Conservation (phyloP, 2,113 vertebrate genomes). For the Etia nguti region DNA sequence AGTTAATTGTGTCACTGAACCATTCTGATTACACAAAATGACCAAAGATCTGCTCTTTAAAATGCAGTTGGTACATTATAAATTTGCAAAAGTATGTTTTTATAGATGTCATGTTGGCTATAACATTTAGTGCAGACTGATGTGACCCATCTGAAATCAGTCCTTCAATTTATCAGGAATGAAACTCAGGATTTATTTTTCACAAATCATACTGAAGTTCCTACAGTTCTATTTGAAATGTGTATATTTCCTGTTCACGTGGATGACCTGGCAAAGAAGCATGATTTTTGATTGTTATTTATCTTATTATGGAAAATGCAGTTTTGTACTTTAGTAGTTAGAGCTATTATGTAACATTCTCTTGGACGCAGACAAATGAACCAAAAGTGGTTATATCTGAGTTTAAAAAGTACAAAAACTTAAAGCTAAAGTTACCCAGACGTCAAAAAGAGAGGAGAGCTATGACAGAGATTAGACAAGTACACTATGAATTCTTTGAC, state of each 20-base stretch:
- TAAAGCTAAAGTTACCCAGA: neutral
- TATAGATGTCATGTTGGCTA: neutral
- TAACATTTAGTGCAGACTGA: neutral
- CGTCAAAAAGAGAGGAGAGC: neutral
- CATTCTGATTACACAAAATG: conserved; percentile 4
- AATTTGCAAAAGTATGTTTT: neutral
- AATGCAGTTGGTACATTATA: neutral
- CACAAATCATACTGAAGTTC: neutral
- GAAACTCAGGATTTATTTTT: neutral
- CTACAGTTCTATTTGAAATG: neutral
- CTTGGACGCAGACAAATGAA: neutral
- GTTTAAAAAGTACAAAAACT: neutral
- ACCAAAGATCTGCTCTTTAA: neutral
- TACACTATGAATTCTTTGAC: neutral
- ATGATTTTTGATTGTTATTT: neutral
- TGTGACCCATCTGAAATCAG: neutral
- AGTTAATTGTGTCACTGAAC: conserved; percentile 25
- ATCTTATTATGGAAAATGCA: neutral
- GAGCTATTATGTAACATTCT: neutral
- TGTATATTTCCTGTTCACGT: neutral
- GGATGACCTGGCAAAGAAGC: neutral
- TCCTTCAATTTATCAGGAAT: neutral
- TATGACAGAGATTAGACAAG: neutral
- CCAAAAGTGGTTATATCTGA: neutral
- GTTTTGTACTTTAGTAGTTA: neutral